A percentile compares a stretch with the other conserved stretches of the same genome.
Evolutionary conservation across 2,888 invertebrate species (phyloP).

Genomic region (Ormyrus labotus): DNA sequence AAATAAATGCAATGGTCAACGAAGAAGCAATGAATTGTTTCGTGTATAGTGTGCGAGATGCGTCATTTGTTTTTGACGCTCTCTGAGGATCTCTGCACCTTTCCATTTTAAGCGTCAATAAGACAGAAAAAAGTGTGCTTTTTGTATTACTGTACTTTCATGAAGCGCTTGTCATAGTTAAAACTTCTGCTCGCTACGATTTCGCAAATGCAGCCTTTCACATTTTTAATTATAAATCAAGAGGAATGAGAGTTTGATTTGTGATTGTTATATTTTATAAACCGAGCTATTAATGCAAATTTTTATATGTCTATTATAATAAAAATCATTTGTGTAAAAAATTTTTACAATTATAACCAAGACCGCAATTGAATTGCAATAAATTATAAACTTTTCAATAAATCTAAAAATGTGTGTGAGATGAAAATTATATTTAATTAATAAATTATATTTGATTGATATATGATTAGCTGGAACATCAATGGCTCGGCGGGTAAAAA

Average conservation of each 20-base stretch:
- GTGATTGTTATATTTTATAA: no score
- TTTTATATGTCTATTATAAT: no score
- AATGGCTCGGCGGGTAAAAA: neutral
- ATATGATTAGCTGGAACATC: neutral
- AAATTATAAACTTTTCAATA: no score
- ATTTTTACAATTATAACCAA: no score
- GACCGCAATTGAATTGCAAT: no score
- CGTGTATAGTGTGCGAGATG: conserved; percentile 12
- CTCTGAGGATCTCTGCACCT: conserved; percentile 7
- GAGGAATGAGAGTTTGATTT: no score
- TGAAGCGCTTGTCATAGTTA: conserved; percentile 13
- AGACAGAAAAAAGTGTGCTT: neutral
- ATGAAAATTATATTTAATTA: no score
- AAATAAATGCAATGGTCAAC: conserved; percentile 39
- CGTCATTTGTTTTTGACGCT: conserved; percentile 19
- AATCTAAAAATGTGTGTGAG: no score
- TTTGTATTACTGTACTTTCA: conserved; percentile 31
- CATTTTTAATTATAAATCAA: neutral
- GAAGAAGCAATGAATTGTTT: conserved; percentile 37
- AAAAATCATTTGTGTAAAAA: no score
- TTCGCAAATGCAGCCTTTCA: conserved; percentile 39
- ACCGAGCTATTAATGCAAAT: no score
- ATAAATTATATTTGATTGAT: no score
- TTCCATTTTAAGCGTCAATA: conserved; percentile 4
- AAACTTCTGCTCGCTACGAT: conserved; percentile 39